Conservation (phyloP, 1,140 invertebrate species). For the Phthorimaea operculella region DNA sequence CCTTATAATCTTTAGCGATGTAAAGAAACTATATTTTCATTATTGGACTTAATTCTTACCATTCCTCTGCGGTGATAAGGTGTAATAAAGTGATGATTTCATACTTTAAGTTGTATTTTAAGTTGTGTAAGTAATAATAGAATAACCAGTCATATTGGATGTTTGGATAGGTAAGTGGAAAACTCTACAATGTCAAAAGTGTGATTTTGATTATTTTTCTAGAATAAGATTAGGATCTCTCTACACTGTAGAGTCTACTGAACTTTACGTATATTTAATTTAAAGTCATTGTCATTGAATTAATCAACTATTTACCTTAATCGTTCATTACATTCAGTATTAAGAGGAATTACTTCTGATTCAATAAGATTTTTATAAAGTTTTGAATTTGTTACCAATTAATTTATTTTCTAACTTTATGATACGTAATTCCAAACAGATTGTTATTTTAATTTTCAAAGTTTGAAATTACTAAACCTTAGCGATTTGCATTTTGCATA, state of each 20-base stretch:
- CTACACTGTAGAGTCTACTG: slow-evolving; percentile 32
- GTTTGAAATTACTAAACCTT: too few species aligned
- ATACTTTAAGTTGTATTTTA: slow-evolving; percentile 48
- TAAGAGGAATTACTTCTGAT: too few species aligned
- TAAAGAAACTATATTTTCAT: slow-evolving; percentile 61
- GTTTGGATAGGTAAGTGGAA: slow-evolving; percentile 58
- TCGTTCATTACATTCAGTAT: too few species aligned
- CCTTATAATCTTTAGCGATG: slow-evolving; percentile 64
- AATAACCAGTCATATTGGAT: slow-evolving; percentile 55
- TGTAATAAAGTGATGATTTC: slow-evolving; percentile 58
- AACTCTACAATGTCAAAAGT: slow-evolving; percentile 66
- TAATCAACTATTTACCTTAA: not conserved
- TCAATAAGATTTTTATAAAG: too few species aligned
- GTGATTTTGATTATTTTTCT: slow-evolving; percentile 56
- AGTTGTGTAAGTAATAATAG: slow-evolving; percentile 51
- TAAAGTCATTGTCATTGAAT: slow-evolving; percentile 51
- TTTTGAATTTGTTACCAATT: too few species aligned
- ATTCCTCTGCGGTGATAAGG: slow-evolving; percentile 61
- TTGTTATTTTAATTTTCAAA: too few species aligned
- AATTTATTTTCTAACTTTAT: too few species aligned
- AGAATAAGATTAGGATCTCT: slow-evolving; percentile 46
- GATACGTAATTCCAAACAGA: too few species aligned
- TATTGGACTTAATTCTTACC: slow-evolving; percentile 55
- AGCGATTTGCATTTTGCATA: too few species aligned
- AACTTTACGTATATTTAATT: slow-evolving; percentile 53